Evolutionary conservation across 23 tunicate species (phyloP), one percentile per base, ranked within the genome.

Genomic region (Ascidia mentula): DNA sequence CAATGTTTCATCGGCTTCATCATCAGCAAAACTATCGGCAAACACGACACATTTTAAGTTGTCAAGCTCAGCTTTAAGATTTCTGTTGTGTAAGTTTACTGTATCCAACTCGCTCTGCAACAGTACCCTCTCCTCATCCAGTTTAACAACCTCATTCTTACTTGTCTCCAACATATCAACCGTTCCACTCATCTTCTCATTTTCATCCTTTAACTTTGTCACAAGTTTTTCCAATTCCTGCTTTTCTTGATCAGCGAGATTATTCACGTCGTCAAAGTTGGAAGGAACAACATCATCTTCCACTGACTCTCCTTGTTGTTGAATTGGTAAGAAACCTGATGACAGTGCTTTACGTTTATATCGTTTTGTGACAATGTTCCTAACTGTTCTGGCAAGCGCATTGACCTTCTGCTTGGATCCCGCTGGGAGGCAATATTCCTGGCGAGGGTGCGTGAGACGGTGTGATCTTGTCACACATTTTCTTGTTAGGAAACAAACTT

Each of bases 301-400:
- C 28, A 5, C 40, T 40, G 18, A 31, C 36, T 71, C 37, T 22
- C 46, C 74, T 30, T 38, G 20, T 46, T 82, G 87, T 33, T 72
- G 61, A 59, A 85, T 82, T n/a, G 97, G 81, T 59, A 91, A 59
- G 39, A 72, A 91, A 39, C 97, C 82, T 15, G 83, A 34, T 0
- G 97, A 36, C 22, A 61, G 40, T 4, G 87, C 36, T 80, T 93
- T 93, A 0, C 38, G 90, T 40, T 93, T 93, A 84, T 93, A 93
- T 46, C 89, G 78, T 40, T 93, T 93, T 31, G 98, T 88, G 18
- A 93, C 93, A 76, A 80, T 88, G 42, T 93, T 93, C 72, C 98
- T 38, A 34, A 93, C 40, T 36, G 93, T 93, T 31, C 93, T 65
- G 1, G 93, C 98, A 74, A 88, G 69, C 17, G 92, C 87, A 59